Percentiles rank a stretch among this genome's conserved stretches.
Conservation (phyloP, 2,888 invertebrate species). For the Coelopa pilipes region DNA sequence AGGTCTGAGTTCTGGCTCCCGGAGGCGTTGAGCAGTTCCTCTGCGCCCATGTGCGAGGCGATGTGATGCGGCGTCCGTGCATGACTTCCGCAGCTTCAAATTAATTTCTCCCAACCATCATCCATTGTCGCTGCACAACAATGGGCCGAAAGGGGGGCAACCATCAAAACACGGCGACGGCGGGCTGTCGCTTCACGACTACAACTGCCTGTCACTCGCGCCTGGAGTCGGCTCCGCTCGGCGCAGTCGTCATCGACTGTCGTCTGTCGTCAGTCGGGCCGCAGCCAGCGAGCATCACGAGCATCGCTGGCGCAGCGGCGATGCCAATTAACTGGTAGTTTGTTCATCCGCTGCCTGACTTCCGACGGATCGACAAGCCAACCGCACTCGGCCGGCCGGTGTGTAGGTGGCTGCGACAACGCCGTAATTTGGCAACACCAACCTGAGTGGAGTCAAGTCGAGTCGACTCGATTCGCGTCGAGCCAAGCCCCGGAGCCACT, state of each 20-base stretch:
- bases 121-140: neutral
- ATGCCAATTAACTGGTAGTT: constrained; percentile 41
- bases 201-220: no score
- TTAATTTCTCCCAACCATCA: neutral
- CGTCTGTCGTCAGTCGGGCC: no score
- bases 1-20: no score
- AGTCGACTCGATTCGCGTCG: neutral
- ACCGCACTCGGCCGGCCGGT: constrained; percentile 31
- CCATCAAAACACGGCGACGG: no score
- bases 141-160: no score
- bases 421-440: constrained; percentile 12
- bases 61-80: constrained; percentile 34
- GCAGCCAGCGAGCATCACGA: no score
- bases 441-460: neutral
- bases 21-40: no score
- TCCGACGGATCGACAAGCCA: constrained; percentile 33
- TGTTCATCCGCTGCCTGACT: constrained; percentile 36
- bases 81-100: constrained; percentile 10
- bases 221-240: no score
- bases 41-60: no score
- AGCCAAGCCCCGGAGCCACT: no score
- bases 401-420: constrained; percentile 18
- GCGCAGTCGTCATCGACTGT: no score
- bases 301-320: neutral
- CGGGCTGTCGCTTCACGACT: no score